Conservation (phyloP, 2,113 vertebrate species). For the Colius striatus region DNA sequence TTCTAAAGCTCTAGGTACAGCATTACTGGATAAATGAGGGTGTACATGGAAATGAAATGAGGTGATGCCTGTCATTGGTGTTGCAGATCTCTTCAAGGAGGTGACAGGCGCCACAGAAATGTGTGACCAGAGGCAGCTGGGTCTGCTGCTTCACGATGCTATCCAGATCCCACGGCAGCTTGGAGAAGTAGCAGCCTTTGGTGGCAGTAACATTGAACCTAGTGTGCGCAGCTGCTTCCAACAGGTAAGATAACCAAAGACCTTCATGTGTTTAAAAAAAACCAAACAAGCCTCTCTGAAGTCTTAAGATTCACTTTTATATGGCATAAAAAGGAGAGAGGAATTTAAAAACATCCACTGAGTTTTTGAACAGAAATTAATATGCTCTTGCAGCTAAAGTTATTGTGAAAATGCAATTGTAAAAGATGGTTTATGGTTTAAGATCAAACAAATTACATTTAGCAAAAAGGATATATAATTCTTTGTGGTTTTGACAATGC, state of each 20-base stretch:
- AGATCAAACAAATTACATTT: slow-evolving; percentile 11
- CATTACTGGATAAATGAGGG: neutral
- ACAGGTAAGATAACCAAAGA: slow-evolving; percentile 75
- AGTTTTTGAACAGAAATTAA: neutral
- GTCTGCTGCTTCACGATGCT: slow-evolving; percentile 92
- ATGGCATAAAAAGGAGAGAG: neutral
- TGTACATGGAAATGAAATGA: neutral
- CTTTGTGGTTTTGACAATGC: slow-evolving; percentile 23
- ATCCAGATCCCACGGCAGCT: slow-evolving; percentile 96
- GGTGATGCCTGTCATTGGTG: neutral
- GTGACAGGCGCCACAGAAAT: slow-evolving; percentile 88
- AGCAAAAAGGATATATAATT: slow-evolving; percentile 26
- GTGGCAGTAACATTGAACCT: slow-evolving; percentile 97
- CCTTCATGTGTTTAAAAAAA: neutral
- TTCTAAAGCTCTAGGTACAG: neutral
- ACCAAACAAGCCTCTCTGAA: neutral
- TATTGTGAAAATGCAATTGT: neutral
- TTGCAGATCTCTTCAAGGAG: slow-evolving; percentile 92
- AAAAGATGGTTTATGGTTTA: slow-evolving; percentile 17
- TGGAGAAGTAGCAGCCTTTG: slow-evolving; percentile 95
- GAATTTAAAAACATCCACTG: neutral
- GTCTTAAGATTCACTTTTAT: neutral
- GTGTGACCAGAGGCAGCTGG: slow-evolving; percentile 94
- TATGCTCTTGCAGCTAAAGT: neutral
- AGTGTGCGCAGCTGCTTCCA: slow-evolving; percentile 98